A percentile compares a stretch with the other conserved stretches of the same genome.
Evolutionary conservation across 2,888 invertebrate genomes (phyloP).

Genomic region (Aspidapion aeneum): DNA sequence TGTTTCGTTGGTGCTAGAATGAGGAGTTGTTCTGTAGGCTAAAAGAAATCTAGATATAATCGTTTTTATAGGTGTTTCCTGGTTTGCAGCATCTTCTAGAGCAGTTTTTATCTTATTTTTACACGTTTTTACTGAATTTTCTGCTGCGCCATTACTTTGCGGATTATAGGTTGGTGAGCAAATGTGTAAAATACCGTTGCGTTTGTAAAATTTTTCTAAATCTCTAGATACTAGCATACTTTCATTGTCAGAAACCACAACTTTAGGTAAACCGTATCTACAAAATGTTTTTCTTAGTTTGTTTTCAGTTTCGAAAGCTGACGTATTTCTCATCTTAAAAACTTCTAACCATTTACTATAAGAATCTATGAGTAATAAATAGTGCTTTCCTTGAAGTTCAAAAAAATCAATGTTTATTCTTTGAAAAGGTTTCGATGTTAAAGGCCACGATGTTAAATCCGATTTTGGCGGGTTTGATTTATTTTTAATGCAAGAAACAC

Average conservation of each 20-base stretch:
- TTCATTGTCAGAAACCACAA: no score
- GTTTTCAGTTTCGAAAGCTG: neutral
- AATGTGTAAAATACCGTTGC: neutral
- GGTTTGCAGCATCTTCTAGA: neutral
- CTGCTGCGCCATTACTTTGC: neutral
- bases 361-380: neutral
- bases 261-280: no score
- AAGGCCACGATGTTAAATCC: neutral
- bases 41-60: conserved; percentile 15
- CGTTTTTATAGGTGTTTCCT: neutral
- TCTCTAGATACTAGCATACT: conserved; percentile 23
- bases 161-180: neutral
- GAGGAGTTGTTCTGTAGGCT: conserved; percentile 16
- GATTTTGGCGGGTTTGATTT: neutral
- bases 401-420: conserved; percentile 5
- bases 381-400: neutral
- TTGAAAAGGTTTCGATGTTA: neutral
- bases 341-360: conserved; percentile 6
- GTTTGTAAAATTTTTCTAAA: conserved; percentile 1
- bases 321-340: neutral
- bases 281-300: conserved; percentile 1
- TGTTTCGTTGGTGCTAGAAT: conserved; percentile 15
- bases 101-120: conserved; percentile 17
- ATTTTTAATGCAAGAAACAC: no score
- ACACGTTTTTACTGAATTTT: conserved; percentile 7